A percentile compares a stretch with the other conserved stretches of the same genome.
These are phyloP conservation scores for Gopherus flavomarginatus DNA, from an alignment of 2,113 vertebrate genomes.

Conservation along the genomic window DNA sequence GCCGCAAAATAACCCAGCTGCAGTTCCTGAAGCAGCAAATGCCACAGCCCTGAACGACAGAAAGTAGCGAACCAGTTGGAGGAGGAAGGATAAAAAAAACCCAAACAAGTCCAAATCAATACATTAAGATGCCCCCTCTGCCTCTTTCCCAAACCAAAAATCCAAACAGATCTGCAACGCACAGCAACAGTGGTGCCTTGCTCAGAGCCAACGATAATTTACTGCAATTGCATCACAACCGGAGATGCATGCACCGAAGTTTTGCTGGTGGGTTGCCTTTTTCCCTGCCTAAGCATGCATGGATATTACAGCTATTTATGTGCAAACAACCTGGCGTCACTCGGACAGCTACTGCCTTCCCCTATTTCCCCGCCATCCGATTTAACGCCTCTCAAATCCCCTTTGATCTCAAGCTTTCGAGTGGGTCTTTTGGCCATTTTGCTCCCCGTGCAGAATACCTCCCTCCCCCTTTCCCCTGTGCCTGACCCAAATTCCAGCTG, in stretches of 20 bases:
- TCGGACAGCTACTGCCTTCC: neutral
- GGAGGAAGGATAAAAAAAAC: neutral
- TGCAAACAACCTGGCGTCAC: rapidly evolving
- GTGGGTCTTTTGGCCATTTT: neutral
- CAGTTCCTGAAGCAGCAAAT: neutral
- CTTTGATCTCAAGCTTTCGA: rapidly evolving
- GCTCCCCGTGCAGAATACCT: neutral
- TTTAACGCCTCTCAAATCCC: neutral
- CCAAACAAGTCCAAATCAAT: neutral
- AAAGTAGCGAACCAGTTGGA: slow-evolving; percentile 5
- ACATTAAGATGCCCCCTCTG: neutral
- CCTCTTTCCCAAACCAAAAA: neutral
- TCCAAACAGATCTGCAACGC: neutral
- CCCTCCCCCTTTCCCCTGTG: neutral
- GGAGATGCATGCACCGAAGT: neutral
- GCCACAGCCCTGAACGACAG: neutral
- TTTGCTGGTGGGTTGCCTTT: neutral
- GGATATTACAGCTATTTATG: neutral
- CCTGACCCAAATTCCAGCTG: neutral
- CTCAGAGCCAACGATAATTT: neutral
- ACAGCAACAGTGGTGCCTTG: neutral
- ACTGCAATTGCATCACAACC: slow-evolving; percentile 41
- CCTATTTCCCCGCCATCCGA: neutral
- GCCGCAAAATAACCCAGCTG: neutral
- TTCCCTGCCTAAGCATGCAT: rapidly evolving